These are phyloP conservation scores for Heloderma charlesbogerti DNA, from an alignment of 2,113 vertebrate genomes.

Conservation along the genomic window DNA sequence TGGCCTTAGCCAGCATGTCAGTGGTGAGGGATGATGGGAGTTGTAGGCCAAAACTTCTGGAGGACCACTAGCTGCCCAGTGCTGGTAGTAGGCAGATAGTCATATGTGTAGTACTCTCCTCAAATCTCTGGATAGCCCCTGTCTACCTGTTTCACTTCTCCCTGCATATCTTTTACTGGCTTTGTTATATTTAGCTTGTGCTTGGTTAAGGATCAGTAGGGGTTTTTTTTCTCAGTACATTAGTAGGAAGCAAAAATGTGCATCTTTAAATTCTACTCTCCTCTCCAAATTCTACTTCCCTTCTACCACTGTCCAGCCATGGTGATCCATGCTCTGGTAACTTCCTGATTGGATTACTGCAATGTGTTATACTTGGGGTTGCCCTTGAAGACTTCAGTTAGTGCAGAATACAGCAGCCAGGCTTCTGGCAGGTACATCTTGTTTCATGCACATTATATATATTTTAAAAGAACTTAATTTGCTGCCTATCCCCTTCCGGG, in stretches of 20 bases:
- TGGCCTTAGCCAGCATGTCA: no score
- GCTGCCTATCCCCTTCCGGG: background rate
- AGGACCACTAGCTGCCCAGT: no score
- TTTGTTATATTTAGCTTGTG: background rate
- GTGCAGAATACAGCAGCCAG: background rate
- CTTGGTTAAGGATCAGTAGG: background rate
- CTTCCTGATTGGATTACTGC: background rate
- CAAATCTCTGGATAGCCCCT: background rate
- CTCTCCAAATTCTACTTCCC: background rate
- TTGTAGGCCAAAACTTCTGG: no score
- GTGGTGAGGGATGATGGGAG: no score
- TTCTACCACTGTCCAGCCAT: background rate
- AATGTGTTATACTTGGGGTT: background rate
- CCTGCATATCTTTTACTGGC: background rate
- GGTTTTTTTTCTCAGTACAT: background rate
- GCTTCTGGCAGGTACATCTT: background rate
- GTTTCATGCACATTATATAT: background rate
- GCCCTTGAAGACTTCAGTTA: background rate
- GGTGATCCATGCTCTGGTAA: background rate
- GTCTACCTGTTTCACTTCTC: background rate
- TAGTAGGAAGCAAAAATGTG: background rate
- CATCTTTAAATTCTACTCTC: background rate
- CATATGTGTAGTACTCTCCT: background rate
- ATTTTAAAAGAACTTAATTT: background rate
- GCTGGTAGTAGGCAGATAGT: background rate